Evolutionary conservation across 2,113 vertebrate species (phyloP).

Genomic region (Diphyllodes magnificus): DNA sequence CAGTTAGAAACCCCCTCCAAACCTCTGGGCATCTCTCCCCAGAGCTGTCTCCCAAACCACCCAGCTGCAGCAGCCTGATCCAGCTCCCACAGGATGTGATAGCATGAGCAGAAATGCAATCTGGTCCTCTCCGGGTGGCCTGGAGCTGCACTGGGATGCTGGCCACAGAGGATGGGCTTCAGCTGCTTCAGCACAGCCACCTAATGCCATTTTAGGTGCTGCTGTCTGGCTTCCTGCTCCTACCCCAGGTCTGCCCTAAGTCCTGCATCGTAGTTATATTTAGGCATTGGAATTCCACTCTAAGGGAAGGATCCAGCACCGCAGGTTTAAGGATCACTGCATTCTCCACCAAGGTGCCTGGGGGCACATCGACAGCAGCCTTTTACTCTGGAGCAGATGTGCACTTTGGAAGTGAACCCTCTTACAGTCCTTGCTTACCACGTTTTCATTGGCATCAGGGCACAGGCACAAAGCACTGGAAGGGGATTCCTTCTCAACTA

Average conservation of each 20-base stretch:
- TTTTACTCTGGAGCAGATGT: neutral
- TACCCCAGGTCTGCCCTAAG: neutral
- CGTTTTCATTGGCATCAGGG: rapidly evolving
- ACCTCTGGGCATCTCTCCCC: neutral
- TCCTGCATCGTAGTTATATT: rapidly evolving
- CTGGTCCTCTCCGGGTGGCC: neutral
- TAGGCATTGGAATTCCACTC: neutral
- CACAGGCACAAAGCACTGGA: neutral
- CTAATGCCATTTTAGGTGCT: neutral
- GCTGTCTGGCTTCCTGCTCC: neutral
- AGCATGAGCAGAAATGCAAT: neutral
- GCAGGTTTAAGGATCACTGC: neutral
- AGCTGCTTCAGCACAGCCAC: neutral
- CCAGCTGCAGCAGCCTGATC: neutral
- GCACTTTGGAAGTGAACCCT: neutral
- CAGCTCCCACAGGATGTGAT: rapidly evolving
- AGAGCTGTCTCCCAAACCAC: neutral
- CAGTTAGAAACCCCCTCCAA: neutral
- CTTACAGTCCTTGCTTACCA: neutral
- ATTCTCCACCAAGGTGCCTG: neutral
- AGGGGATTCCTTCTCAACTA: neutral
- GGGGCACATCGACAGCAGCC: rapidly evolving
- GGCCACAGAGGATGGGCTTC: neutral
- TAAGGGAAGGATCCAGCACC: neutral
- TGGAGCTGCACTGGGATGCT: neutral